Base-by-base conservation (phyloP, 2,888 invertebrate genomes). In the Brachyptera risi region DNA sequence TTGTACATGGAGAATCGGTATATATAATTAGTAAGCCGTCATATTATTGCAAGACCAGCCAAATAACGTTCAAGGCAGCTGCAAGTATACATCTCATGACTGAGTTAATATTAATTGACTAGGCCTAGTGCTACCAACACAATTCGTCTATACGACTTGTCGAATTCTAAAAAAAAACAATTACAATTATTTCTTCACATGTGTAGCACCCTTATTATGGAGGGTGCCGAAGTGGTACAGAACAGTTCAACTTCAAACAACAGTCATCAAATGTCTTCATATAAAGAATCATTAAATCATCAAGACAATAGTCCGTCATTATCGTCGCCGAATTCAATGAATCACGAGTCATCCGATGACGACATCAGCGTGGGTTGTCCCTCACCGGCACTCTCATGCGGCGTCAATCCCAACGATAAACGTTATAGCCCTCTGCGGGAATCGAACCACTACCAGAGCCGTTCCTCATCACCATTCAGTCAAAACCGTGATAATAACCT, bases 281-380 rank as follows among this genome's bases (percentile, higher is more conserved):
- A 40, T 44, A 47, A 58, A 44, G 58, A 58, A 2, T 49, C 58
- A 26, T 27, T 47, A 23, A 47, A 44, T 17, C 50, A 38, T n/a
- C 59, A 9, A 24, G 50, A 59, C 37, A 26, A 59, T 73, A 73
- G 65, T 73, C 71, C 67, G 72, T 71, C 44, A 44, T 31, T 11
- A 69, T 71, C 23, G 66, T 68, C 40, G 67, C 70, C 26, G 67
- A 73, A 73, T 61, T 59, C 51, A 35, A 24, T 19, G 23, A 77
- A 75, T 79, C 76, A 76, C 75, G 72, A 80, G 76, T 74, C 79
- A 69, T 75, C 73, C 67, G 83, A 88, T 67, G 88, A 88, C 77
- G 89, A 89, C 75, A 90, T 89, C 70, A 88, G 88, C 74, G 89
- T 89, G 40, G 89, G 89, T 37, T 86, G 88, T 69, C 88, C 88